phyloP scores from a whole-genome alignment of 2,888 invertebrate genomes.

The Punctoribates punctum region DNA sequence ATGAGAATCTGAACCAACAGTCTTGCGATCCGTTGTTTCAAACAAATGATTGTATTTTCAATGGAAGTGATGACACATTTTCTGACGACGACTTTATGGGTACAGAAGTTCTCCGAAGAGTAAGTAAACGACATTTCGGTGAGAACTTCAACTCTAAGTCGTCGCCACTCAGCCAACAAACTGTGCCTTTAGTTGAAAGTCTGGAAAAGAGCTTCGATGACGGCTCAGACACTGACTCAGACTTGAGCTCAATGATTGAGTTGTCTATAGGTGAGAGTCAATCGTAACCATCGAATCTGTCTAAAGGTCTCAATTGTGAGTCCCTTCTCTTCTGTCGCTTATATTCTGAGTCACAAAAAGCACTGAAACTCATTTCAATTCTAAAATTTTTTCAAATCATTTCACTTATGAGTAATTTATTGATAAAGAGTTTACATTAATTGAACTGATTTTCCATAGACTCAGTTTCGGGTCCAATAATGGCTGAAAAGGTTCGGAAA shows the following conservation, averaged over 20 bases:
- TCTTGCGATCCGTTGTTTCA: background rate
- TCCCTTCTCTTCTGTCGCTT: background rate
- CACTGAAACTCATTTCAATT: background rate
- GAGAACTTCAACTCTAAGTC: slow-evolving; percentile 9
- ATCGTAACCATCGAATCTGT: background rate
- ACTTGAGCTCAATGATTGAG: slow-evolving; percentile 36
- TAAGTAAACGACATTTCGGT: slow-evolving; percentile 44
- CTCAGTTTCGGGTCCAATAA: slow-evolving; percentile 39
- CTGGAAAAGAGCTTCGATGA: slow-evolving; percentile 18
- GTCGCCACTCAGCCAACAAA: slow-evolving; percentile 21
- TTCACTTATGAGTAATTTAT: background rate
- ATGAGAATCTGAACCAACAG: slow-evolving; percentile 31
- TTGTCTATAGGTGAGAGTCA: slow-evolving; percentile 30
- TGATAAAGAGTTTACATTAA: background rate
- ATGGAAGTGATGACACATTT: slow-evolving; percentile 17
- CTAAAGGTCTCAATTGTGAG: too few species aligned
- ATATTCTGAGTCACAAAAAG: background rate
- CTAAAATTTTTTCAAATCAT: too few species aligned
- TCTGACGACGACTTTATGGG: slow-evolving; percentile 45
- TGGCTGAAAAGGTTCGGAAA: slow-evolving; percentile 38
- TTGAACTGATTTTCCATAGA: slow-evolving; percentile 17
- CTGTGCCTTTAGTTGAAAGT: slow-evolving; percentile 33
- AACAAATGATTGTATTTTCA: background rate
- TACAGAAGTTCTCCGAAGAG: slow-evolving; percentile 44
- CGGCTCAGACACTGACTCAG: background rate